Evolutionary conservation across 2,888 invertebrate genomes (phyloP), one percentile per base, ranked within the genome.

Genomic region (Steinernema carpocapsae): DNA sequence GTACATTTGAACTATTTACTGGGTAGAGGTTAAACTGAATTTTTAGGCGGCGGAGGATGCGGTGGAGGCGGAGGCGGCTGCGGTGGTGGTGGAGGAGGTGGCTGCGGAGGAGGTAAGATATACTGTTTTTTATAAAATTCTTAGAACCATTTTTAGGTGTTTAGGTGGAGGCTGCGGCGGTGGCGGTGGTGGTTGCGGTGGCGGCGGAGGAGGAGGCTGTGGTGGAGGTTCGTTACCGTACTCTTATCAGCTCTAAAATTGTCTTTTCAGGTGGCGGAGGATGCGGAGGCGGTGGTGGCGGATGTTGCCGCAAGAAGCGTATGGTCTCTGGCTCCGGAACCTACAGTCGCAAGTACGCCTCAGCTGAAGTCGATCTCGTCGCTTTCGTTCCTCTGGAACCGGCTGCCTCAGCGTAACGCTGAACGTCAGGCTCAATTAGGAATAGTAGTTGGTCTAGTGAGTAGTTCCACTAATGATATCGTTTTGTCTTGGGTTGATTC

Each of bases 321-420:
- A 64, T 64, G 64, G 64, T 37, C 32, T 64, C 64, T 29, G 64
- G 64, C 12, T 12, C 29, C 19, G 64, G 64, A 32, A 64, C 64
- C 32, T 64, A 64, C 32, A 64, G 64, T 32, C 64, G 64, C 64
- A 64, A 64, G 26, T 64, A 64, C 64, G 64, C 37, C 64, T 64
- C 64, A 29, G 64, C 32, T 64, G 64, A 64, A 32, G 64, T 64
- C 32, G 64, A 64, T 64, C 64, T 64, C 64, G 32, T 32, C 17
- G 64, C 64, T 12, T 32, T 64, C 32, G 19, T 64, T 32, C 64
- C 64, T n/a, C 29, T 64, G 10, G 64, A 64, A n/a, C 7, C 32
- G 29, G 64, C 32, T 32, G 32, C 64, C 17, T 7, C 29, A 29
- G 64, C 32, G 19, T 64, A 64, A 64, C 32, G 22, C 12, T 29